Evolutionary conservation across 2,888 invertebrate genomes (phyloP).

Genomic region (Dicyrtomina minuta): DNA sequence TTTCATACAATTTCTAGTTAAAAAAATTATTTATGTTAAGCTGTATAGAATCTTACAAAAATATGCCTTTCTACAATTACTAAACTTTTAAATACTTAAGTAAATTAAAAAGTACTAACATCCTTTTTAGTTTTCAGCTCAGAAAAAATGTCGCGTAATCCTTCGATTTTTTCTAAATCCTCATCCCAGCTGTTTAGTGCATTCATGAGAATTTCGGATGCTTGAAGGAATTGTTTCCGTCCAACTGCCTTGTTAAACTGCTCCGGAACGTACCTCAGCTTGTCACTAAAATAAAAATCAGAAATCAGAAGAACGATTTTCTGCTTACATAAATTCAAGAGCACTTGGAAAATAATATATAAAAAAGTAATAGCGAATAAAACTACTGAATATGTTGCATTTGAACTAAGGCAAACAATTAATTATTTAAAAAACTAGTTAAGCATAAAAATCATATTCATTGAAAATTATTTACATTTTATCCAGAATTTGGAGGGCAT

Average conservation of each 20-base stretch:
- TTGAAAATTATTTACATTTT: conserved; percentile 94
- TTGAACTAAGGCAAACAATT: background rate
- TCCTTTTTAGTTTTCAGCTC: conserved; percentile 72
- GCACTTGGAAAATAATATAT: no score
- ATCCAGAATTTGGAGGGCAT: conserved; percentile 81
- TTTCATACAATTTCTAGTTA: conserved; percentile 66
- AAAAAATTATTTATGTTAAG: background rate
- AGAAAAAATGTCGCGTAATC: conserved; percentile 73
- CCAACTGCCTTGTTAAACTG: conserved; percentile 66
- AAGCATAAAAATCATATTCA: conserved; percentile 55
- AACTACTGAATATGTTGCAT: no score
- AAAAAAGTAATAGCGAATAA: no score
- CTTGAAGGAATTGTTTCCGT: conserved; percentile 79
- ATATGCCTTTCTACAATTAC: background rate
- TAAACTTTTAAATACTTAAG: no score
- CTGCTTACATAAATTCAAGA: no score
- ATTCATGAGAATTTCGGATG: conserved; percentile 76
- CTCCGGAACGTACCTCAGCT: conserved; percentile 72
- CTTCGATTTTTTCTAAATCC: conserved; percentile 77
- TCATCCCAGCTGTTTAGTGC: conserved; percentile 70
- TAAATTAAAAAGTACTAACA: conserved; percentile 55
- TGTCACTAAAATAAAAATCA: conserved; percentile 69
- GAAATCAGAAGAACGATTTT: no score
- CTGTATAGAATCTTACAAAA: background rate
- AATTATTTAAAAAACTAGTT: background rate